These are phyloP conservation scores for Atrichornis clamosus DNA, from an alignment of 2,113 vertebrate genomes.

Conservation along the genomic window DNA sequence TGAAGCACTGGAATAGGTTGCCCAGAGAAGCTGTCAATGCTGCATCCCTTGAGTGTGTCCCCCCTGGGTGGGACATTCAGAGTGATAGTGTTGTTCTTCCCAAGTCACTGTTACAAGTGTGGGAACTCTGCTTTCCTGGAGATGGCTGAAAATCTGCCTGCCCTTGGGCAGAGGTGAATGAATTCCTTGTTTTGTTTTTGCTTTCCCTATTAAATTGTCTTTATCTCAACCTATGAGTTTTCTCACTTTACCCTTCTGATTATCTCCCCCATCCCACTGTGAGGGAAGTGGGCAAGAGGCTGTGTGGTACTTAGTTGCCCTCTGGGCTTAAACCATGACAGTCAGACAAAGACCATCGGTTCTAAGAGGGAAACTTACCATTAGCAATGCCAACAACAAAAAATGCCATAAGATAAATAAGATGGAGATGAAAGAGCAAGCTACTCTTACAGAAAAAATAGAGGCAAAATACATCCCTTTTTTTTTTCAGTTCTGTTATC, in stretches of 20 bases:
- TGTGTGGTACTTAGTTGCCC: not conserved
- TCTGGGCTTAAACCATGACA: not conserved
- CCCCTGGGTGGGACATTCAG: not conserved
- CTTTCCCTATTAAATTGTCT: not conserved
- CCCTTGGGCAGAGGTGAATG: not conserved
- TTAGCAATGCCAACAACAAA: not conserved
- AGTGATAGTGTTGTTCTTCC: too few species aligned
- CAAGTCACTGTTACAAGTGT: not conserved
- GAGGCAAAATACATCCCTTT: not conserved
- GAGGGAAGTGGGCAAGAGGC: not conserved
- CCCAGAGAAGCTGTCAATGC: not conserved
- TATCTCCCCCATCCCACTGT: not conserved
- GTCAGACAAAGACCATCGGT: not conserved
- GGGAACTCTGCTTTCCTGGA: not conserved
- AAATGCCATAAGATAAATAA: not conserved
- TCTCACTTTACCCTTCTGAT: not conserved
- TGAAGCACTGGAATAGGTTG: not conserved
- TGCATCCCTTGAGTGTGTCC: not conserved
- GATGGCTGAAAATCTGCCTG: not conserved
- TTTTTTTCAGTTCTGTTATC: not conserved
- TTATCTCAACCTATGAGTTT: not conserved
- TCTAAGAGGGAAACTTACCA: not conserved
- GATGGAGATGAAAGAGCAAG: not conserved
- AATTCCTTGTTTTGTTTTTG: not conserved
- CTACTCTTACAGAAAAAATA: not conserved